Evolutionary conservation across 1,140 invertebrate genomes (phyloP), one percentile per base, ranked within the genome.

Genomic region (Lucilia cuprina): DNA sequence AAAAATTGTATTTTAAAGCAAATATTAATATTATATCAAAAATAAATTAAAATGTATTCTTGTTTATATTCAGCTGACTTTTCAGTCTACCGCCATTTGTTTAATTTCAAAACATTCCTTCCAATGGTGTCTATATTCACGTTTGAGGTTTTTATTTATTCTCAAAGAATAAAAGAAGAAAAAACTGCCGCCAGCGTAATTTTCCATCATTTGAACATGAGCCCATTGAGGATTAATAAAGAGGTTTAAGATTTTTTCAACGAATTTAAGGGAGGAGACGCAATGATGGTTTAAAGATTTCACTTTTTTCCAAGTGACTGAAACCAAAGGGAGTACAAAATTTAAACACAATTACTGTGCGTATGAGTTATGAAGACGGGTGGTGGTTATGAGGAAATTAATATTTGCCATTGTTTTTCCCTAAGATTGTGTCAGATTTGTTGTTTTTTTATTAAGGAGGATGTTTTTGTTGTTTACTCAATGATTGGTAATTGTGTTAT

Each of bases 141-240:
- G 50, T 55, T 17, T n/a, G 50, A 17, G 50, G 50, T 55, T 13
- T 55, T 55, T 55, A 12, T 55, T 55, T 55, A 55, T 55, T 55
- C 12, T 41, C 4, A 55, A 55, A 55, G 50, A 17, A 55, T 55
- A 55, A 55, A 55, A 55, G 17, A 70, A 70, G 1, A 65, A 70
- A 70, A 25, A 21, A 9, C 19, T 8, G 75, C 83, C 55, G 17
- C 75, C 75, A 55, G 83, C 83, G 75, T 65, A 84, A 84, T 80
- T 84, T 84, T 84, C 75, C 83, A 84, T 84, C 75, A 84, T 78
- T 84, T 80, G 74, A 80, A 80, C 83, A 84, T 80, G 77, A 84
- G 83, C 47, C 75, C 75, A 70, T 84, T 84, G 75, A 80, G 83
- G 75, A 84, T 84, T 83, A 77, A 74, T 49, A 78, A 50, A 77